Conservation (phyloP, 2,888 invertebrate species). For the Zygothrica quintamaculata region DNA sequence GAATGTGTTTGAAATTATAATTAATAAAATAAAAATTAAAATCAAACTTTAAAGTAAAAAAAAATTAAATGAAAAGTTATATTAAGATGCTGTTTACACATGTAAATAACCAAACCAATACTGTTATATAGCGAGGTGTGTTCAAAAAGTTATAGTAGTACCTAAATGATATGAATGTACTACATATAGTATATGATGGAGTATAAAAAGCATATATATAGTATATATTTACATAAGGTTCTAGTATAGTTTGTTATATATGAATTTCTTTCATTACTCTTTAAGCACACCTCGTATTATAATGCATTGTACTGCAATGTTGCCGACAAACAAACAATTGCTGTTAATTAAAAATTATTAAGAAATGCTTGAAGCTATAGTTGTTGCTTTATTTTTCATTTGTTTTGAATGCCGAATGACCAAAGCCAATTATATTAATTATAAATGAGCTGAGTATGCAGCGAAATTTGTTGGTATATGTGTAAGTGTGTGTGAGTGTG, state of each 20-base stretch:
- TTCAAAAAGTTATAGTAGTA: not conserved
- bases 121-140: not conserved
- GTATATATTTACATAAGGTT: not conserved
- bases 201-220: not conserved
- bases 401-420: conserved; percentile 50
- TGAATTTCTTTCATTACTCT: too few species aligned
- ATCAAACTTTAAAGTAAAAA: conserved; percentile 34
- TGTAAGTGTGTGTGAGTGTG: conserved; percentile 15
- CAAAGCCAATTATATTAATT: conserved; percentile 73
- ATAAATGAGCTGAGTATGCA: conserved; percentile 44
- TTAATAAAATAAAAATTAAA: conserved; percentile 25
- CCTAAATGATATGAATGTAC: too few species aligned
- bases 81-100: conserved; percentile 33
- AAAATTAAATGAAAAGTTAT: conserved; percentile 45
- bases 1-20: conserved; percentile 31
- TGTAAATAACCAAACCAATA: conserved; percentile 25
- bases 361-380: conserved; percentile 31
- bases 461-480: conserved; percentile 13
- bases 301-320: not conserved
- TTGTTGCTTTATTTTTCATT: conserved; percentile 19
- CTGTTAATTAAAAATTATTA: conserved; percentile 67
- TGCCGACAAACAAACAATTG: conserved; percentile 27
- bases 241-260: too few species aligned
- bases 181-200: conserved; percentile 15
- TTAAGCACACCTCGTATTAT: not conserved